These are phyloP conservation scores for Heliconius hortense DNA, from an alignment of 2,888 invertebrate species.

Conservation along the genomic window DNA sequence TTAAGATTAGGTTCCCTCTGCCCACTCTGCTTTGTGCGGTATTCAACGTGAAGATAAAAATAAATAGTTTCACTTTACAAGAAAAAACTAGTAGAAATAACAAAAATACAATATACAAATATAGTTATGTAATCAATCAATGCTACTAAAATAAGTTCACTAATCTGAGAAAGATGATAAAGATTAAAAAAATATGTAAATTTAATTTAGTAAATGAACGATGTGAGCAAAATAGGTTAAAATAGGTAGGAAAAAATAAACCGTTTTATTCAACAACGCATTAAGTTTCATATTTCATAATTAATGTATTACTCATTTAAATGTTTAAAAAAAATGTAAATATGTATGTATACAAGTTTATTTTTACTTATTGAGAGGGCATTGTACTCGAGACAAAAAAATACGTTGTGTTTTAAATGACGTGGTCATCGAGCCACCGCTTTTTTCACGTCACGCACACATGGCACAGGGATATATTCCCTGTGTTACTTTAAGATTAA, in stretches of 20 bases:
- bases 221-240: neutral
- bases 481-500: no score
- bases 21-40: neutral
- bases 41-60: neutral
- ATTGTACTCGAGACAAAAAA: conserved; percentile 5
- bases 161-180: no score
- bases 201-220: no score
- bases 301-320: neutral
- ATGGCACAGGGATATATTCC: no score
- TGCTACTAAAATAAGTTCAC: no score
- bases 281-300: neutral
- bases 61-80: no score
- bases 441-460: neutral
- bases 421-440: neutral
- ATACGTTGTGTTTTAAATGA: neutral
- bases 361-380: neutral
- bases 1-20: neutral
- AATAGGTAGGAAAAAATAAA: neutral
- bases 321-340: neutral
- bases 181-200: no score
- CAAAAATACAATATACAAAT: no score
- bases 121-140: no score
- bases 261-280: neutral
- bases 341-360: neutral
- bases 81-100: no score